phyloP scores from a whole-genome alignment of 2,113 vertebrate species.

The Amphilophus citrinellus region DNA sequence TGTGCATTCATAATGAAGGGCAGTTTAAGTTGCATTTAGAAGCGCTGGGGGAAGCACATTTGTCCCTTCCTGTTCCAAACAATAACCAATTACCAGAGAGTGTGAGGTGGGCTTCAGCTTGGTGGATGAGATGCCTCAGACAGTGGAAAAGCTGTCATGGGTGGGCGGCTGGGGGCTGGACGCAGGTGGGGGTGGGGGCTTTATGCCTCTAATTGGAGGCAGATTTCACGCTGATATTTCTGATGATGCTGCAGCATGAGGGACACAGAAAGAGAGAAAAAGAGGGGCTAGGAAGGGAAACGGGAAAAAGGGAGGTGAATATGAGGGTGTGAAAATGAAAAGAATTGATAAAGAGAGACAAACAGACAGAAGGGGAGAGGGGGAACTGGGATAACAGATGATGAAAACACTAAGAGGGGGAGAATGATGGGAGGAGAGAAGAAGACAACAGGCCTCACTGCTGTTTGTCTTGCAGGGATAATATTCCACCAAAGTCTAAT shows the following conservation, averaged over 20 bases:
- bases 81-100: slow-evolving; percentile 72
- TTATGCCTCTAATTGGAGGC: slow-evolving; percentile 71
- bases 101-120: slow-evolving; percentile 48
- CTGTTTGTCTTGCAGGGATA: slow-evolving; percentile 73
- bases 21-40: slow-evolving; percentile 63
- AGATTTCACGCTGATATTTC: slow-evolving; percentile 68
- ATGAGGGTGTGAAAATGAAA: slow-evolving; percentile 6
- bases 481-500: slow-evolving; percentile 84
- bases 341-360: slow-evolving; percentile 6
- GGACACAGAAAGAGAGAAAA: slow-evolving; percentile 12
- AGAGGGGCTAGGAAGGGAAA: slow-evolving; percentile 4
- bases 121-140: slow-evolving; percentile 31
- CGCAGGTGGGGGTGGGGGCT: slow-evolving; percentile 2
- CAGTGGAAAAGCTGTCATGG: slow-evolving; percentile 43
- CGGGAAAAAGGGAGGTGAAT: neutral
- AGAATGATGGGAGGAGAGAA: slow-evolving; percentile 15
- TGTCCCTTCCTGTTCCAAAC: slow-evolving; percentile 70
- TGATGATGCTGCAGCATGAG: slow-evolving; percentile 69
- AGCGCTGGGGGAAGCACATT: slow-evolving; percentile 52
- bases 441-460: slow-evolving; percentile 27
- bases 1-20: slow-evolving; percentile 32
- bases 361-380: neutral
- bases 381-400: slow-evolving; percentile 5
- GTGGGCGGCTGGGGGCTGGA: slow-evolving; percentile 43
- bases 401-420: slow-evolving; percentile 22